These are phyloP conservation scores for Drosophila prosaltans DNA, from an alignment of 1,140 invertebrate species.

Conservation along the genomic window DNA sequence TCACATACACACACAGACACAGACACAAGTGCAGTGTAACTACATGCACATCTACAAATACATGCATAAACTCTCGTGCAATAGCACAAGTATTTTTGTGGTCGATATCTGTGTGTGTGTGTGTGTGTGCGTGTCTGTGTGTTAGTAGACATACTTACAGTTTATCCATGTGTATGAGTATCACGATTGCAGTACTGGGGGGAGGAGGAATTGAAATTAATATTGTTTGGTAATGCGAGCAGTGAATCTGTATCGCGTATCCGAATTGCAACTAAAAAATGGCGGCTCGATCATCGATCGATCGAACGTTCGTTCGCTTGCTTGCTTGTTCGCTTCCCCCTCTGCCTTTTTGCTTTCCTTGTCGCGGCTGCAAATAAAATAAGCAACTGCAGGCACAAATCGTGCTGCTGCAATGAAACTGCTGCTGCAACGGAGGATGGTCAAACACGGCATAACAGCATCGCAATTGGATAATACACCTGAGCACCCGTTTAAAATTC, in stretches of 20 bases:
- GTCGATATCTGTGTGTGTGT: no score
- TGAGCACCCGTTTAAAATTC: slow-evolving; percentile 71
- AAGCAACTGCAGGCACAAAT: slow-evolving; percentile 72
- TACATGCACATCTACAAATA: slow-evolving; percentile 23
- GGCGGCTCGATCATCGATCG: slow-evolving; percentile 74
- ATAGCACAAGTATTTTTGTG: no score
- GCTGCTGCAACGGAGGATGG: slow-evolving; percentile 72
- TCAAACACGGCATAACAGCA: slow-evolving; percentile 53
- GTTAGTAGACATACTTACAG: slow-evolving; percentile 32
- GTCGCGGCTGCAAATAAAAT: slow-evolving; percentile 33
- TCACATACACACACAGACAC: no score
- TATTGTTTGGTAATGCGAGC: slow-evolving; percentile 69
- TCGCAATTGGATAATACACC: slow-evolving; percentile 79
- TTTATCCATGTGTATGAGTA: slow-evolving; percentile 41
- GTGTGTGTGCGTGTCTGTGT: slow-evolving; percentile 19
- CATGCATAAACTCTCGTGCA: neutral
- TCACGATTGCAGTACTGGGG: slow-evolving; percentile 67
- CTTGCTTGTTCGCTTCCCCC: neutral
- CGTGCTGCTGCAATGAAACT: slow-evolving; percentile 77
- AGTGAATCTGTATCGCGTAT: slow-evolving; percentile 69
- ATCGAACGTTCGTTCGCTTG: slow-evolving; percentile 49
- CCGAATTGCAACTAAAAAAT: slow-evolving; percentile 71
- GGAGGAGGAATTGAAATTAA: slow-evolving; percentile 69
- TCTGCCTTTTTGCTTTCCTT: neutral
- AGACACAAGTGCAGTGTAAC: neutral